phyloP scores from a whole-genome alignment of 2,888 invertebrate species.

The Agriopis marginaria region DNA sequence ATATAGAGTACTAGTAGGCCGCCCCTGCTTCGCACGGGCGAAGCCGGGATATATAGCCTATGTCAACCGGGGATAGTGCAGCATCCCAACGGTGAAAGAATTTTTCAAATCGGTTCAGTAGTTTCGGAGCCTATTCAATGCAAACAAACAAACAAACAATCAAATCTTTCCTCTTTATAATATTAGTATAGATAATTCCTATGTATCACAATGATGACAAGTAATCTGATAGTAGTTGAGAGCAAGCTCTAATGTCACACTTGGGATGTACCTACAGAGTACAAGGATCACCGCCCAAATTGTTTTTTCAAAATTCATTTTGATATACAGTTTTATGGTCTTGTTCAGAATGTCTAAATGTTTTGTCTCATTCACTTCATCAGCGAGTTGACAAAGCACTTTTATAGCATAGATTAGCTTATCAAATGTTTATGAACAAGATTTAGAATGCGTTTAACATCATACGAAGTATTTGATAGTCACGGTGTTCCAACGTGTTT shows the following conservation, averaged over 20 bases:
- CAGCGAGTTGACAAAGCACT: not conserved
- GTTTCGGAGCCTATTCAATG: no score
- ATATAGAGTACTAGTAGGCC: no score
- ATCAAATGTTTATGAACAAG: not conserved
- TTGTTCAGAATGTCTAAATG: not conserved
- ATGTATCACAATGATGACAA: conserved; percentile 71
- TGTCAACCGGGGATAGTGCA: no score
- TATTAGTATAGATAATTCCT: not conserved
- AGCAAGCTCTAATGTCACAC: conserved; percentile 91
- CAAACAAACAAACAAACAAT: no score
- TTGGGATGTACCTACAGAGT: conserved; percentile 89
- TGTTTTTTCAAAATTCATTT: not conserved
- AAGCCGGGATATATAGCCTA: no score
- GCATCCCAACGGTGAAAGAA: no score
- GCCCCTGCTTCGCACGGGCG: no score
- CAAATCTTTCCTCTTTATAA: no score
- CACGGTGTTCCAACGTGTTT: not conserved
- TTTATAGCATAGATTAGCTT: not conserved
- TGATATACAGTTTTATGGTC: not conserved
- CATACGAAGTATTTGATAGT: not conserved
- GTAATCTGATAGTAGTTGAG: conserved; percentile 49
- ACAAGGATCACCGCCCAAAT: conserved; percentile 57
- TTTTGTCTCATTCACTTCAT: not conserved
- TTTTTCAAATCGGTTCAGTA: no score
- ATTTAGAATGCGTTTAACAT: not conserved